Percentiles rank a stretch among this genome's conserved stretches.
phyloP scores from a whole-genome alignment of 2,797 vertebrate species.

The Peromyscus aztecus region DNA sequence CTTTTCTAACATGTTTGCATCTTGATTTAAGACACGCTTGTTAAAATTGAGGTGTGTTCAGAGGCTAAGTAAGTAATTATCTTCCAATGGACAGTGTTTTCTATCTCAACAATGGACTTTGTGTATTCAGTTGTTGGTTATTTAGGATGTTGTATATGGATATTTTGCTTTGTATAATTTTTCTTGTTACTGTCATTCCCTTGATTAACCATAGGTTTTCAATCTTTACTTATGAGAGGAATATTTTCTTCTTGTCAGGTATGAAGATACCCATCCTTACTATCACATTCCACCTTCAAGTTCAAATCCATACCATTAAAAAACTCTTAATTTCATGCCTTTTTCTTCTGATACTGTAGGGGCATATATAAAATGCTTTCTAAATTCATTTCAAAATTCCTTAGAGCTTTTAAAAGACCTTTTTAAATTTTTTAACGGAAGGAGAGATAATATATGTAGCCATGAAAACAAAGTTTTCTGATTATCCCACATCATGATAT shows the following conservation, averaged over 20 bases:
- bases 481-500: background rate
- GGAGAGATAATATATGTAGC: background rate
- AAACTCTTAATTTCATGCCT: background rate
- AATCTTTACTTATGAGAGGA: background rate
- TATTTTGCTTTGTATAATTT: background rate
- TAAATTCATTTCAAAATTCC: background rate
- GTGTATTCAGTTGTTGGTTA: background rate
- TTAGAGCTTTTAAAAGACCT: background rate
- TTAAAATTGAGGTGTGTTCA: background rate
- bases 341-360: background rate
- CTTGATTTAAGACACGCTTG: background rate
- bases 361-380: background rate
- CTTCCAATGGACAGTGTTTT: background rate
- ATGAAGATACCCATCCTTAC: background rate
- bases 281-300: background rate
- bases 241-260: background rate
- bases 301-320: constrained; percentile 3
- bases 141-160: background rate
- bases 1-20: background rate
- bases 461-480: background rate
- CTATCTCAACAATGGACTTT: background rate
- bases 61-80: background rate
- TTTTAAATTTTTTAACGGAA: background rate
- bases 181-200: background rate
- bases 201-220: background rate